A percentile compares a stretch with the other conserved stretches of the same genome.
Evolutionary conservation across 2,888 invertebrate genomes (phyloP).

Genomic region (Clostera curtula): DNA sequence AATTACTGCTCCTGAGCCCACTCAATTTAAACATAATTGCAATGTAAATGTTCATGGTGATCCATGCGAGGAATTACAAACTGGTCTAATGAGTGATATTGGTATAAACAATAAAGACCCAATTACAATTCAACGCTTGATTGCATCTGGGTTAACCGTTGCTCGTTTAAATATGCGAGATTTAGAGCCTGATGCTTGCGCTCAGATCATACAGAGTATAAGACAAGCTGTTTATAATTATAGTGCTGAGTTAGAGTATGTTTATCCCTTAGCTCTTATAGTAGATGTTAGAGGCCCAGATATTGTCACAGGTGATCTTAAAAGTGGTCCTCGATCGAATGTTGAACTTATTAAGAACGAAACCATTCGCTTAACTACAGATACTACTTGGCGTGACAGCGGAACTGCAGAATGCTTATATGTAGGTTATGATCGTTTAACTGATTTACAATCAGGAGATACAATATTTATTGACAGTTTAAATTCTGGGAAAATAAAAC

Average conservation of each 20-base stretch:
- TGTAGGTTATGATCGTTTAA: slow-evolving; percentile 68
- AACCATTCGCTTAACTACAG: slow-evolving; percentile 64
- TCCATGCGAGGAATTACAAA: slow-evolving; percentile 60
- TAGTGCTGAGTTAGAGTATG: slow-evolving; percentile 60
- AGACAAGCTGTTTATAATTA: slow-evolving; percentile 66
- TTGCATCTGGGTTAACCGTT: slow-evolving; percentile 64
- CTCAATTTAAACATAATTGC: slow-evolving; percentile 51
- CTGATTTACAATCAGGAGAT: slow-evolving; percentile 66
- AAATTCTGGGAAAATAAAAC: slow-evolving; percentile 47
- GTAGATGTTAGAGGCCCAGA: slow-evolving; percentile 58
- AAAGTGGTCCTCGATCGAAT: slow-evolving; percentile 46
- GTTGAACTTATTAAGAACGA: slow-evolving; percentile 48
- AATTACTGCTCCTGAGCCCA: slow-evolving; percentile 27
- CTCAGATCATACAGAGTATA: slow-evolving; percentile 58
- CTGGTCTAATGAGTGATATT: slow-evolving; percentile 65
- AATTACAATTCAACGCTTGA: slow-evolving; percentile 52
- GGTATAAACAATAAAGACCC: slow-evolving; percentile 51
- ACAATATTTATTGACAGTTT: slow-evolving; percentile 63
- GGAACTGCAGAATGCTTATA: slow-evolving; percentile 72
- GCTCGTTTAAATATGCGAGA: slow-evolving; percentile 60
- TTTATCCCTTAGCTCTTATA: slow-evolving; percentile 63
- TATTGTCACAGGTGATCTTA: slow-evolving; percentile 58
- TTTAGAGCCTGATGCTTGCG: slow-evolving; percentile 55
- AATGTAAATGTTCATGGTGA: slow-evolving; percentile 45
- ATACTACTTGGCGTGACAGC: slow-evolving; percentile 67